phyloP scores from a whole-genome alignment of 2,797 vertebrate species.

The Sternotherus odoratus region DNA sequence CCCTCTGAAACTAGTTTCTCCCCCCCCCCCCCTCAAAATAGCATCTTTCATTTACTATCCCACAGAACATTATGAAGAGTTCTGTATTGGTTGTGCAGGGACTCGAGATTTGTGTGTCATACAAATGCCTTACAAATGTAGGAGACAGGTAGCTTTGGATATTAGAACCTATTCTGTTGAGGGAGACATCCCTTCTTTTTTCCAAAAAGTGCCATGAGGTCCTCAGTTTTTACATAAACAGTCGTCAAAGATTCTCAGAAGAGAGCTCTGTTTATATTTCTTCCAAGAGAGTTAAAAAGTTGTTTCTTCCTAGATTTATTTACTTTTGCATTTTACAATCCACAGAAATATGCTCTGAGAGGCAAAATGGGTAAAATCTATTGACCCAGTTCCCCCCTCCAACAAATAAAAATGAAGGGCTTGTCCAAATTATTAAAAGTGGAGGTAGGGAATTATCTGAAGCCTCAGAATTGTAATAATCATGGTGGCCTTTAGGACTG shows the following conservation, averaged over 20 bases:
- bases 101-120: neutral
- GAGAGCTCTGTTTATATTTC: neutral
- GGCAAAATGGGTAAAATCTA: neutral
- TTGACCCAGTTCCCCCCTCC: neutral
- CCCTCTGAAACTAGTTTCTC: neutral
- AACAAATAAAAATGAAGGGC: neutral
- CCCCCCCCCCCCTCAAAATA: too few species aligned
- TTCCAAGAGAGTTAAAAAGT: neutral
- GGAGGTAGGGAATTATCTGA: constrained; percentile 8
- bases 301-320: neutral
- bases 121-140: neutral
- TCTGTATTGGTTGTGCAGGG: neutral
- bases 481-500: constrained; percentile 29
- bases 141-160: neutral
- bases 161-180: neutral
- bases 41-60: neutral
- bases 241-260: neutral
- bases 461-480: constrained; percentile 6
- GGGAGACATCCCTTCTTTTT: neutral
- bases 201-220: neutral
- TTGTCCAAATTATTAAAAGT: neutral
- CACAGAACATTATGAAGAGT: neutral
- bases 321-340: neutral
- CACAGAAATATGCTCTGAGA: neutral
- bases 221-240: constrained; percentile 28